Percentiles rank a stretch among this genome's conserved stretches.
phyloP scores from a whole-genome alignment of 2,113 vertebrate species.

The Uropsilus gracilis region DNA sequence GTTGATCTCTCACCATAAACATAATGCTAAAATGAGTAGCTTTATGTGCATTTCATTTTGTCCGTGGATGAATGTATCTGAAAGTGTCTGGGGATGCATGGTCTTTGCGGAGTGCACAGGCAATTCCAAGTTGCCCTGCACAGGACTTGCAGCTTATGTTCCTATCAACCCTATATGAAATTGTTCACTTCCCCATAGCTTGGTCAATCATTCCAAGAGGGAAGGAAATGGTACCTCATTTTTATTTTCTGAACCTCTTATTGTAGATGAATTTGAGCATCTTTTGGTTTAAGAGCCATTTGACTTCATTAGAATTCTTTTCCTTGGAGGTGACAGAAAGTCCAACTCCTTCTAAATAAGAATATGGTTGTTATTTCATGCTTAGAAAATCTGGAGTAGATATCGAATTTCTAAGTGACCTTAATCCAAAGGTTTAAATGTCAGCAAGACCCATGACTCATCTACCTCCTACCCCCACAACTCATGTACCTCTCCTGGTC shows the following conservation, averaged over 20 bases:
- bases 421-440: neutral
- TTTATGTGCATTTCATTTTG: neutral
- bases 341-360: neutral
- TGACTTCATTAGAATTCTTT: neutral
- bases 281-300: neutral
- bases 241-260: neutral
- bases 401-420: neutral
- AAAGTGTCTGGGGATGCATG: neutral
- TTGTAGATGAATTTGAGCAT: neutral
- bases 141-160: neutral
- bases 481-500: neutral
- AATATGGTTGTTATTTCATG: neutral
- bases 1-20: neutral
- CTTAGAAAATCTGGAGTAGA: neutral
- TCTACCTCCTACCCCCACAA: neutral
- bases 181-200: neutral
- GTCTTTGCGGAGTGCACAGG: neutral
- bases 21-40: neutral
- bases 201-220: neutral
- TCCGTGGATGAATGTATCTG: neutral
- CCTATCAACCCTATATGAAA: neutral
- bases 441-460: neutral
- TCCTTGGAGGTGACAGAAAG: neutral
- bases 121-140: constrained; percentile 23
- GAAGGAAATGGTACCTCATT: neutral